phyloP scores from a whole-genome alignment of 2,113 vertebrate species.

The Pelusios castaneus region DNA sequence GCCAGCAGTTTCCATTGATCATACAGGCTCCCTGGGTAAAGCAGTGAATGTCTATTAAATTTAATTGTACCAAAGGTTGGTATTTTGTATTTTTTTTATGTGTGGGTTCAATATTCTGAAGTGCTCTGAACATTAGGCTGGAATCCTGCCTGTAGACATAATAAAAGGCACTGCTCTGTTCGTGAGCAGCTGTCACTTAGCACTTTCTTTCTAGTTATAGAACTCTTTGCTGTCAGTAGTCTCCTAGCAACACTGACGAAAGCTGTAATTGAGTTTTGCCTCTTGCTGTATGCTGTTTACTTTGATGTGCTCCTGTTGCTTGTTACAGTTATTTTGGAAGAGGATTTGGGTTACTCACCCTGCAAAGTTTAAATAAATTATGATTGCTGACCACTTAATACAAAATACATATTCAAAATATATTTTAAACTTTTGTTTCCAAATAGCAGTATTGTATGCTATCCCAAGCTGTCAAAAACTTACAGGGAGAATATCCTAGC shows the following conservation, averaged over 20 bases:
- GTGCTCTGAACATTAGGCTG: not conserved
- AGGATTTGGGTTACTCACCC: not conserved
- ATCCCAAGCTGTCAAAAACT: not conserved
- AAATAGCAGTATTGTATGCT: not conserved
- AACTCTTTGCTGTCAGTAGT: constrained; percentile 6
- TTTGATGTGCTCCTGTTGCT: not conserved
- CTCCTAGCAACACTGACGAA: constrained; percentile 7
- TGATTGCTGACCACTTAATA: not conserved
- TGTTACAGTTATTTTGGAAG: not conserved
- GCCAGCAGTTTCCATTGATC: not conserved
- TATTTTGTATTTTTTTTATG: not conserved
- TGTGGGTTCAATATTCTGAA: not conserved
- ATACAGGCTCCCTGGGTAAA: not conserved
- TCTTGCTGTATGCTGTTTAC: not conserved
- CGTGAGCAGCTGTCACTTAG: not conserved
- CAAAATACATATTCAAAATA: not conserved
- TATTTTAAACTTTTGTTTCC: not conserved
- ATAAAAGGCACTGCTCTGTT: not conserved
- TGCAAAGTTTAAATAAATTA: not conserved
- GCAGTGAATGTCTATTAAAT: not conserved
- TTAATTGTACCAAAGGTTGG: not conserved
- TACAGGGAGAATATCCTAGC: not conserved
- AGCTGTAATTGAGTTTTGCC: constrained; percentile 4
- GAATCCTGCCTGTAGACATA: constrained; percentile 1
- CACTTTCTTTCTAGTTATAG: constrained; percentile 27